Evolutionary conservation across 1,140 invertebrate species (phyloP).

Genomic region (Cotesia chilonis): DNA sequence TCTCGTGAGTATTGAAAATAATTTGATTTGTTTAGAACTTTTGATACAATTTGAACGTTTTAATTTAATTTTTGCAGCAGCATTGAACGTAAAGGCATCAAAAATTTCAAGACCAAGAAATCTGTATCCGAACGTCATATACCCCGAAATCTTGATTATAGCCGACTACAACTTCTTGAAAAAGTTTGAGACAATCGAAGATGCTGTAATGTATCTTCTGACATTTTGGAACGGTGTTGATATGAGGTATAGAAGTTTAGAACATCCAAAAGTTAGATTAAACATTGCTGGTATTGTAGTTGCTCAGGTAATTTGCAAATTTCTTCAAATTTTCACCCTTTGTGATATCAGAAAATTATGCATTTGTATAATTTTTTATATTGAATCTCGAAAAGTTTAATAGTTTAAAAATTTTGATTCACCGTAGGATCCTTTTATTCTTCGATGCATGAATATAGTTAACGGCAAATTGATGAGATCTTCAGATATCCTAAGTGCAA

Average conservation of each 20-base stretch:
- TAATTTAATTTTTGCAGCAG: no score
- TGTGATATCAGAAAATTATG: no score
- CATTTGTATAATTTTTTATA: no score
- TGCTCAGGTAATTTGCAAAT: constrained; percentile 28
- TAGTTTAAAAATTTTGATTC: no score
- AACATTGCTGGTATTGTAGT: constrained; percentile 41
- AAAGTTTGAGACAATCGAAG: background rate
- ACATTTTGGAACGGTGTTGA: constrained; percentile 42
- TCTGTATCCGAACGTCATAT: background rate
- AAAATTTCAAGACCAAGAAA: no score
- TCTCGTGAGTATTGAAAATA: constrained; percentile 10
- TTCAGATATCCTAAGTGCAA: no score
- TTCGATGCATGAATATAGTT: no score
- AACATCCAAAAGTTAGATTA: constrained; percentile 32
- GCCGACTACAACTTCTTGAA: constrained; percentile 2
- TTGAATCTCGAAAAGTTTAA: no score
- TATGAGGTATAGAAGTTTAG: constrained; percentile 33
- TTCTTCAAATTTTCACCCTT: no score
- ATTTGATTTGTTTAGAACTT: no score
- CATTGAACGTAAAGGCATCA: background rate
- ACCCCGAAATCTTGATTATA: constrained; percentile 22
- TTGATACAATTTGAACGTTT: background rate
- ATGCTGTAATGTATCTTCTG: constrained; percentile 25
- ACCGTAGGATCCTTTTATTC: no score
- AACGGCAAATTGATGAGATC: no score